Base-by-base conservation (phyloP, 2,888 invertebrate species). In the Argynnis bischoffii region DNA sequence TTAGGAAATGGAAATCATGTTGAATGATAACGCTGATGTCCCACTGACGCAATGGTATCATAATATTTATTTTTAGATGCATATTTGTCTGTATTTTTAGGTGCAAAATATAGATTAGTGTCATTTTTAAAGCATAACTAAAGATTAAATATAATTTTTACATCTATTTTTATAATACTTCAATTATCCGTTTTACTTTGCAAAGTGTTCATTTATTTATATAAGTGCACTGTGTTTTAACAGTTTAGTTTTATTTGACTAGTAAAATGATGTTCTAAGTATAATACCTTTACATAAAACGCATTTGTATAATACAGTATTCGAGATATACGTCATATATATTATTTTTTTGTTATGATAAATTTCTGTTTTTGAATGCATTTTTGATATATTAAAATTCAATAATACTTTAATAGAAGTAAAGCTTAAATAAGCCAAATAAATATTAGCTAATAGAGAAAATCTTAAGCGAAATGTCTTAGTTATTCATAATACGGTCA, bases 241-340 rank as follows among this genome's bases (percentile, higher is more conserved):
- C n/a, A 48, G 26, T 59, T 57, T 47, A n/a, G 21, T 46, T 57
- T 57, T 46, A 46, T 57, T 59, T 48, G 59, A 31, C 59, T 59
- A 48, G 59, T 48, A n/a, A 15, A 47, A 57, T n/a, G 11, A 57
- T n/a, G 11, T 46, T 26, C 15, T 47, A 57, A 26, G 21, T 53
- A n/a, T n/a, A n/a, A n/a, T n/a, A 26, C 4, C 4, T 26, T 4
- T 5, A 11, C 35, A 11, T 41, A 3, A 8, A 41, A 11, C 8
- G 11, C 11, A 11, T 35, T 35, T 41, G 8, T 11, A 41, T 11
- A 41, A 2, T 41, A 41, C 35, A 41, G 11, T 41, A 41, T 41
- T 41, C 35, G 11, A 41, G 35, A 41, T 41, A 41, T 11, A 41
- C 2, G 35, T 41, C 8, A 1, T 41, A 8, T 41, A 41, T 11